A percentile compares a stretch with the other conserved stretches of the same genome.
Conservation (phyloP, 2,113 vertebrate species). For the Ciconia stormi region DNA sequence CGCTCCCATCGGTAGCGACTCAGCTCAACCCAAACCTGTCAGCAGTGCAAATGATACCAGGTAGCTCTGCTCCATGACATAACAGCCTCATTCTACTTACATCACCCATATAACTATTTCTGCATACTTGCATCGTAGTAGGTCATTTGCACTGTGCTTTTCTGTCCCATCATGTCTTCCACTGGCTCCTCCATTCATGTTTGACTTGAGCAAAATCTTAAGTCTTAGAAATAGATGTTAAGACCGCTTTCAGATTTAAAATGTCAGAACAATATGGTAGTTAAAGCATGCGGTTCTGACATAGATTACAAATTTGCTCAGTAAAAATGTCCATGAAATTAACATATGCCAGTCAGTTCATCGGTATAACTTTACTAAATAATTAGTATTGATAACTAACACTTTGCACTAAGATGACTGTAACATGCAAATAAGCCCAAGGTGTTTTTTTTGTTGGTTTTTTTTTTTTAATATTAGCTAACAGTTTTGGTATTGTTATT, state of each 20-base stretch:
- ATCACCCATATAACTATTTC: conserved; percentile 14
- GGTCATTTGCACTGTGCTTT: neutral
- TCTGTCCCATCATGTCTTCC: neutral
- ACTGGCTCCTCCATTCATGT: conserved; percentile 14
- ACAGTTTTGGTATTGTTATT: neutral
- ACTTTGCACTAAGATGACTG: neutral
- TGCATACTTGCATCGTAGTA: neutral
- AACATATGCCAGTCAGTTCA: neutral
- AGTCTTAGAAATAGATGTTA: neutral
- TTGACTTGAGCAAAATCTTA: neutral
- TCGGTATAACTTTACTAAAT: neutral
- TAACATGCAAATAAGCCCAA: neutral
- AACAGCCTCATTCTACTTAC: conserved; percentile 21
- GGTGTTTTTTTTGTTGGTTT: neutral
- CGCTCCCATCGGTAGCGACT: conserved; percentile 79
- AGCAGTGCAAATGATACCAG: conserved; percentile 91
- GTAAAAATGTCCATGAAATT: neutral
- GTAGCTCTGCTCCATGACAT: conserved; percentile 75
- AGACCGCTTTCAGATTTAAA: neutral
- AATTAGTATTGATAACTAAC: neutral
- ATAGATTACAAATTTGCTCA: neutral
- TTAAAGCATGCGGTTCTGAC: neutral
- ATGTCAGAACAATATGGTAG: neutral
- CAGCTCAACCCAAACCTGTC: conserved; percentile 82
- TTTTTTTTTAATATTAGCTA: neutral